A percentile compares a stretch with the other conserved stretches of the same genome.
Evolutionary conservation across 2,113 vertebrate genomes (phyloP).

Genomic region (Corvus cornix): DNA sequence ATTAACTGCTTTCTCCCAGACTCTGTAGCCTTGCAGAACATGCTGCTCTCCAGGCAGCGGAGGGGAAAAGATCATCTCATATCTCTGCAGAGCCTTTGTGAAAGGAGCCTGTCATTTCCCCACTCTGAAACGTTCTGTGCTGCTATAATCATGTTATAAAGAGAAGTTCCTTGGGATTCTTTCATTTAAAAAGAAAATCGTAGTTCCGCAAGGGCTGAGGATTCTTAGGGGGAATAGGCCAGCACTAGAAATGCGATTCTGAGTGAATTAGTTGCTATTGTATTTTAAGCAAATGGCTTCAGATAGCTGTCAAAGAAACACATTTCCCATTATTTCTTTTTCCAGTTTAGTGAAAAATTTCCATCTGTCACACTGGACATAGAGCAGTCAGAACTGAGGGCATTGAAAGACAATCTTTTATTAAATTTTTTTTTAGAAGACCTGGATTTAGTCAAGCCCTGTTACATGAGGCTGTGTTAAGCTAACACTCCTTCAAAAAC

Average conservation of each 20-base stretch:
- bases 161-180: not conserved
- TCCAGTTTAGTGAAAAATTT: not conserved
- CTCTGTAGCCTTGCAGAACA: not conserved
- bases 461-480: not conserved
- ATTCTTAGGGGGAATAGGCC: not conserved
- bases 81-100: not conserved
- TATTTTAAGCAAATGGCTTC: not conserved
- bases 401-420: not conserved
- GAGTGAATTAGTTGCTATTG: not conserved
- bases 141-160: not conserved
- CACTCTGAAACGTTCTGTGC: not conserved
- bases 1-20: not conserved
- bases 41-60: not conserved
- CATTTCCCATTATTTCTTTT: not conserved
- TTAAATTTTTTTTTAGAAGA: not conserved
- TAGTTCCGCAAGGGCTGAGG: not conserved
- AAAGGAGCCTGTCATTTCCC: not conserved
- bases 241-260: not conserved
- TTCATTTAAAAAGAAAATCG: not conserved
- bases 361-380: not conserved
- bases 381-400: not conserved
- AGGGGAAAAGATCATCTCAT: not conserved
- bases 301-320: not conserved
- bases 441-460: not conserved
- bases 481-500: not conserved